A percentile compares a stretch with the other conserved stretches of the same genome.
phyloP scores from a whole-genome alignment of 2,888 invertebrate species.

The Acheta domesticus region DNA sequence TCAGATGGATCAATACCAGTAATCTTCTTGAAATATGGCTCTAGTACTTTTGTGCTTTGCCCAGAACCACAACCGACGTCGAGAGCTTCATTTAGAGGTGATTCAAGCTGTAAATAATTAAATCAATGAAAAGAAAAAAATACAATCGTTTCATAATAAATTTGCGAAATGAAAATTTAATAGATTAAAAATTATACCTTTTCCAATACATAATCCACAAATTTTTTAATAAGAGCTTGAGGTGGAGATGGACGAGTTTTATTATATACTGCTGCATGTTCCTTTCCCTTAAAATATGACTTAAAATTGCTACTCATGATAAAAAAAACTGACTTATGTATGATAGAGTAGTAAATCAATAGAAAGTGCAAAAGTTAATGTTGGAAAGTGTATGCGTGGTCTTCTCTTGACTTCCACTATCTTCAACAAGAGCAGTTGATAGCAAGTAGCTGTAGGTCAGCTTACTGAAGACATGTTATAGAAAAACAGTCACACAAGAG shows the following conservation, averaged over 20 bases:
- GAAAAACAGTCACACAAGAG: no score
- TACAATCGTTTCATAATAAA: neutral
- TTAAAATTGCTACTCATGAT: no score
- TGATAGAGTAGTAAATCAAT: no score
- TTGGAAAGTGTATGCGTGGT: no score
- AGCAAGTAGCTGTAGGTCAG: no score
- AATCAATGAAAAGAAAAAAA: neutral
- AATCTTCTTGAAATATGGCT: conserved; percentile 47
- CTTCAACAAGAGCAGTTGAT: no score
- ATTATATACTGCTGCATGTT: conserved; percentile 37
- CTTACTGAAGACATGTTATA: no score
- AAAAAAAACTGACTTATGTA: no score
- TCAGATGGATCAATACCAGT: conserved; percentile 49
- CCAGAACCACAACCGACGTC: conserved; percentile 54
- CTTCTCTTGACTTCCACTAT: no score
- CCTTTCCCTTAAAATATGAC: conserved; percentile 33
- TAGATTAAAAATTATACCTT: conserved; percentile 34
- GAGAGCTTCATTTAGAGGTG: conserved; percentile 43
- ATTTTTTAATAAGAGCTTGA: conserved; percentile 31
- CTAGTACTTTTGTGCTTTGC: conserved; percentile 49
- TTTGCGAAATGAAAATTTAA: neutral
- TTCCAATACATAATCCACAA: conserved; percentile 35
- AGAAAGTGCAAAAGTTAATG: no score
- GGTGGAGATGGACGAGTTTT: conserved; percentile 38
- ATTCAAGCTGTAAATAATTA: conserved; percentile 22